Percentiles rank a stretch among this genome's conserved stretches.
These are phyloP conservation scores for Vanessa atalanta DNA, from an alignment of 1,140 invertebrate species.

Conservation along the genomic window DNA sequence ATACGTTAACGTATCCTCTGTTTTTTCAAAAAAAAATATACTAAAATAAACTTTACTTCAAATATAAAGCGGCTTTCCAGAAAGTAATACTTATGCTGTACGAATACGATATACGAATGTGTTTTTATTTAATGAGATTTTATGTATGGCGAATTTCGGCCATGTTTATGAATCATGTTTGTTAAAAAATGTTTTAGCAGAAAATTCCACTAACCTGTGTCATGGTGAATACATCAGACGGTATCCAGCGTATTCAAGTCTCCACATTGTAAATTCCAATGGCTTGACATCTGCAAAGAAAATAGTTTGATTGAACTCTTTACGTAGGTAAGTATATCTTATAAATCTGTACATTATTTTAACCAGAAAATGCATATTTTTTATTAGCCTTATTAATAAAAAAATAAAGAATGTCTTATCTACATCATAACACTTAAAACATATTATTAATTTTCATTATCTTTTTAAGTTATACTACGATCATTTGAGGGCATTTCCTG, in stretches of 20 bases:
- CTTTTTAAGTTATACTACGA: not conserved
- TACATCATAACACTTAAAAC: too few species aligned
- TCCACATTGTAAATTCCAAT: conserved; percentile 48
- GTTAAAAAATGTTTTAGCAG: not conserved
- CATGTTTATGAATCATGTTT: not conserved
- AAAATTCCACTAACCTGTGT: conserved; percentile 47
- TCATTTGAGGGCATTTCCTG: not conserved
- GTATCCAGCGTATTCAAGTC: conserved; percentile 30
- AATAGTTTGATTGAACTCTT: not conserved
- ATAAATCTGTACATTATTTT: too few species aligned
- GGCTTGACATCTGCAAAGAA: conserved; percentile 52
- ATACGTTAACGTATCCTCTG: too few species aligned
- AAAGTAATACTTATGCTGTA: too few species aligned
- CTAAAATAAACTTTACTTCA: too few species aligned
- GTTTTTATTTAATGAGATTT: too few species aligned
- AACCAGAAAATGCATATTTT: too few species aligned
- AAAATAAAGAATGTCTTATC: too few species aligned
- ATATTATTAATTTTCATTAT: too few species aligned
- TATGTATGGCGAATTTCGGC: not conserved
- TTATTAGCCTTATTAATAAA: too few species aligned
- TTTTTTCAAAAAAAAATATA: too few species aligned
- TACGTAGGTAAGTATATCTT: not conserved
- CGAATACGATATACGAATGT: not conserved
- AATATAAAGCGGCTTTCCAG: too few species aligned
- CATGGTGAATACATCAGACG: conserved; percentile 48